Evolutionary conservation across 1,140 invertebrate species (phyloP).

Genomic region (Hyposmocoma kahamanoa): DNA sequence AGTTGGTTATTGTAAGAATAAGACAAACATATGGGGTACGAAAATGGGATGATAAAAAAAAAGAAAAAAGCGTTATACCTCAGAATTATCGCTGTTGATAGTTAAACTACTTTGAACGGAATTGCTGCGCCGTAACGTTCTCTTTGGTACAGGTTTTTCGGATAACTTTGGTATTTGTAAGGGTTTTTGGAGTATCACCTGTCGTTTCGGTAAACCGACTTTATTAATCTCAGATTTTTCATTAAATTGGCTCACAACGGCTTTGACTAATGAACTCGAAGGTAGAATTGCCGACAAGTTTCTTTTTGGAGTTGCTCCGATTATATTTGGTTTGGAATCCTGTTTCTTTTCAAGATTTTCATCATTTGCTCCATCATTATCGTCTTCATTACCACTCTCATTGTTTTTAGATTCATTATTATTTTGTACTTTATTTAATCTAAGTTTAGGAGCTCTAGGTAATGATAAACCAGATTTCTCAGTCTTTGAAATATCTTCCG

Average conservation of each 20-base stretch:
- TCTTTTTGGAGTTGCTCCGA: conserved; percentile 59
- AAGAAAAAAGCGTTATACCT: conserved; percentile 62
- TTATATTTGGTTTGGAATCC: conserved; percentile 53
- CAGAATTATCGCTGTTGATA: conserved; percentile 41
- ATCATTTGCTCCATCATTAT: conserved; percentile 23
- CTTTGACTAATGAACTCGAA: conserved; percentile 58
- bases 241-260: conserved; percentile 54
- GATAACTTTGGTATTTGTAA: conserved; percentile 65
- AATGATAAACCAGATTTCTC: conserved; percentile 4
- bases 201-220: conserved; percentile 39
- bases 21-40: background rate
- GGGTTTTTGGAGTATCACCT: conserved; percentile 52
- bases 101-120: conserved; percentile 53
- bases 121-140: conserved; percentile 51
- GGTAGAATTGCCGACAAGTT: conserved; percentile 39
- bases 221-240: conserved; percentile 46
- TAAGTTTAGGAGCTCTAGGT: background rate
- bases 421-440: background rate
- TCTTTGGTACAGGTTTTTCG: conserved; percentile 65
- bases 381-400: conserved; percentile 19
- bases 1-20: conserved; percentile 28
- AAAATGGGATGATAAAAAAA: conserved; percentile 16
- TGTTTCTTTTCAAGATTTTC: conserved; percentile 26
- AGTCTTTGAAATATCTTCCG: conserved; percentile 44
- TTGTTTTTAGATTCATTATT: too few species aligned